Evolutionary conservation across 2,888 invertebrate species (phyloP), one percentile per base, ranked within the genome.

Genomic region (Hypomecis punctinalis): DNA sequence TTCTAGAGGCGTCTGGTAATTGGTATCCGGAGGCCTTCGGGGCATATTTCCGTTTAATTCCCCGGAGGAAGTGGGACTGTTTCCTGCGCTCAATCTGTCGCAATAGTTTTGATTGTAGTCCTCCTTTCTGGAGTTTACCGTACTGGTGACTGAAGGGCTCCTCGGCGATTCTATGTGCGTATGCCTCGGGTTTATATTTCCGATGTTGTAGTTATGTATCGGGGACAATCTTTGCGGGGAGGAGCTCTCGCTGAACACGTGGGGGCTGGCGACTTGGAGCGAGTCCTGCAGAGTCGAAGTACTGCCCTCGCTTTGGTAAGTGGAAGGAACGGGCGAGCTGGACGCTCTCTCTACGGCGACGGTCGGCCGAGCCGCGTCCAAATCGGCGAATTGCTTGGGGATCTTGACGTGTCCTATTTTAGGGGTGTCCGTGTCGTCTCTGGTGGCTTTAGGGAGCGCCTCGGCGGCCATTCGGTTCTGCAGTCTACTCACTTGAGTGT

Each of bases 1-100:
- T 68, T 94, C 91, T 71, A 96, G 90, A 35, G 95, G 95, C 59
- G 87, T 90, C 72, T 88, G 83, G 83, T 94, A 89, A 79, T 86
- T 82, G 13, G 86, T 75, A 69, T 92, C 88, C 13, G 86, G 67
- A 9, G 81, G 80, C 70, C 83, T 81, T 75, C 82, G 84, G 13
- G 84, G 77, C 39, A 83, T 69, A 68, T 91, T 93, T 33, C 93
- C 93, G 71, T 93, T 93, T 72, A 81, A 86, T 61, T 88, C 89
- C 51, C 81, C 83, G 55, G 82, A 74, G 4, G 85, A 81, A 42
- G 81, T 81, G 6, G 92, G 92, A 67, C 91, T 90, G 68, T 88
- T 90, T 0, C 77, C 76, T 0, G 85, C 83, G 66, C 89, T 89
- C 64, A 85, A 55, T 75, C 89, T 83, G 71, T 91, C 90, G 77